Base-by-base conservation (phyloP, 2,113 vertebrate genomes). In the Cephalopterus ornatus region DNA sequence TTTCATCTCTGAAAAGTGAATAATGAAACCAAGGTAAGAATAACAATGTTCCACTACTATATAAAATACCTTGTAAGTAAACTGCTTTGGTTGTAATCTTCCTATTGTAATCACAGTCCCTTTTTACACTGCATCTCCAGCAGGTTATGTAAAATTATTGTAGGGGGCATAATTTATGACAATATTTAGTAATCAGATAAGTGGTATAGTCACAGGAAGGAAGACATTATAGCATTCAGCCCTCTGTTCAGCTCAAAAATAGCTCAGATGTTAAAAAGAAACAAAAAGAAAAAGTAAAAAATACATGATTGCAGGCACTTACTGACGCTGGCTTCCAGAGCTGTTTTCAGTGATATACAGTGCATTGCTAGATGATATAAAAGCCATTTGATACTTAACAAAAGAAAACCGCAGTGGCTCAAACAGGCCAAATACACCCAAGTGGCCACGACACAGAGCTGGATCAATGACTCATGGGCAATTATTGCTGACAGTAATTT, bases 121-220 rank as follows among this genome's bases (percentile, higher is more conserved):
- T 92, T 89, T 94, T 81, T 30, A 5, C 4, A 1, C 70, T 68
- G 12, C 58, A 65, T 52, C 78, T 85, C 49, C 67, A 94, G 85
- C 47, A 78, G 26, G 76, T 59, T 87, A 81, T 14, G 52, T 75
- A 75, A 87, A 95, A 91, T 78, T 91, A 61, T 82, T 35, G 47
- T 47, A 75, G 80, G 61, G 83, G 44, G 35, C 68, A 91, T 82
- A 82, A 95, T 95, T 89, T 89, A 82, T 91, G 55, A 52, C 84
- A 85, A 85, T 87, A 91, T 85, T 95, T 62, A 68, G 80, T 97
- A 95, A 95, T 95, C 95, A 97, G 89, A 65, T 91, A 92, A 96
- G 91, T 92, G 65, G 73, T 68, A 44, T 87, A 85, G 95, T 95
- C 89, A 92, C 76, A 89, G 94, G 93, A 86, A 93, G 95, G 65